A percentile compares a stretch with the other conserved stretches of the same genome.
These are phyloP conservation scores for Liasis olivaceus DNA, from an alignment of 2,797 vertebrate species.

Conservation along the genomic window DNA sequence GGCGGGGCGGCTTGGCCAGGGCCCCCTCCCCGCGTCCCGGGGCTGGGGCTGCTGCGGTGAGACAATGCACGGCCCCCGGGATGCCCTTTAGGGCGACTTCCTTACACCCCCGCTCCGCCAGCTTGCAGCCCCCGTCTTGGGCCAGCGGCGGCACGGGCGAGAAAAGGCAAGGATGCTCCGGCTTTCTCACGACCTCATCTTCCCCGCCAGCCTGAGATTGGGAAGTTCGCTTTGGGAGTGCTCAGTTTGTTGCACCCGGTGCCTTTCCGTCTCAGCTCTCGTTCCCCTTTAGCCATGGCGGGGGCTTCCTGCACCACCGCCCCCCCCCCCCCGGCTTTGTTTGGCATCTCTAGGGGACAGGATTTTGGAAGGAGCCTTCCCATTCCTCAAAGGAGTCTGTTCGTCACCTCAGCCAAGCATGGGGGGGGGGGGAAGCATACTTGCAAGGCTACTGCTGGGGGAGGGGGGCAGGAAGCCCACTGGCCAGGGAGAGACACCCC, in stretches of 20 bases:
- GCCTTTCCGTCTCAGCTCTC: neutral
- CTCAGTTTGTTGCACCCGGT: neutral
- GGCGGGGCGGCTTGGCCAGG: too few relatives aligned
- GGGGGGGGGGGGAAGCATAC: neutral
- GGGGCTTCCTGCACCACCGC: neutral
- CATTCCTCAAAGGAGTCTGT: neutral
- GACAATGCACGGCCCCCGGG: neutral
- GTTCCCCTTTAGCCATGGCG: neutral
- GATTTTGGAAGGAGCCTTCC: neutral
- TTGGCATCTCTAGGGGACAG: too few relatives aligned
- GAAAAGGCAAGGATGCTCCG: neutral
- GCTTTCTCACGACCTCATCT: neutral
- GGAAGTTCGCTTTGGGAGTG: neutral
- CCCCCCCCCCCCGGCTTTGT: neutral
- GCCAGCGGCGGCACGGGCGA: neutral
- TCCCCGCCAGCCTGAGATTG: neutral
- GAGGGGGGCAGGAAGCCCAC: neutral
- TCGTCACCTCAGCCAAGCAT: neutral
- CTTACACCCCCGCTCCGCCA: neutral
- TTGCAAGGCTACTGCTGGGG: neutral
- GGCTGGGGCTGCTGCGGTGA: neutral
- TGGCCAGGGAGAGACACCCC: neutral
- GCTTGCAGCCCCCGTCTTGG: too few relatives aligned
- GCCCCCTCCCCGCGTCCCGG: neutral
- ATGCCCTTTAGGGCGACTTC: neutral